Percentiles rank a stretch among this genome's conserved stretches.
Evolutionary conservation across 1,140 invertebrate species (phyloP).

Genomic region (Carposina sasakii): DNA sequence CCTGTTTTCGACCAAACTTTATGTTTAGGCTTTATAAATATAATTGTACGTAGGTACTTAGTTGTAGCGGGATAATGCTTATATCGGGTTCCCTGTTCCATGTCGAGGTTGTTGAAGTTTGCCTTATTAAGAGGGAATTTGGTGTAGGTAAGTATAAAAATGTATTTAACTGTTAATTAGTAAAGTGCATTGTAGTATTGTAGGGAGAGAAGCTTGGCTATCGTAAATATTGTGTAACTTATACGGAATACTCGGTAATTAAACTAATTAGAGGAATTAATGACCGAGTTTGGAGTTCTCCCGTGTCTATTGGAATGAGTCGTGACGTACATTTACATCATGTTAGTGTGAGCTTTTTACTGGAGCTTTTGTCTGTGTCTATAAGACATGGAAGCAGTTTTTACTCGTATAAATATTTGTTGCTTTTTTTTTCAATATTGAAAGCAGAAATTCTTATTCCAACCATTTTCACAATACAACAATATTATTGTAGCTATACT

Average conservation of each 20-base stretch:
- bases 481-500: too few species aligned
- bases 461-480: too few species aligned
- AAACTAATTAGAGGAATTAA: conserved; percentile 59
- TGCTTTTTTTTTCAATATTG: too few species aligned
- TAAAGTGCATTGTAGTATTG: conserved; percentile 3
- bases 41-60: not conserved
- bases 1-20: conserved; percentile 69
- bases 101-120: too few species aligned
- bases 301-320: too few species aligned
- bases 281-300: conserved; percentile 38
- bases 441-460: too few species aligned
- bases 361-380: too few species aligned
- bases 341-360: too few species aligned
- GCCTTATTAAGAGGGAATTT: not conserved
- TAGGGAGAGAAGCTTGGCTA: conserved; percentile 15
- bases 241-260: conserved; percentile 45
- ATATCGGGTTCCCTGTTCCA: not conserved
- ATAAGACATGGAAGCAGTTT: too few species aligned
- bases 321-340: too few species aligned
- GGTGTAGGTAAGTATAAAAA: not conserved
- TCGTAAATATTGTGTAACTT: conserved; percentile 28
- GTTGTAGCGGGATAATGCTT: not conserved
- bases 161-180: not conserved
- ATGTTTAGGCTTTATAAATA: conserved; percentile 25
- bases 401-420: too few species aligned